These are phyloP conservation scores for Conchocele bisecta DNA, from an alignment of 2,888 invertebrate genomes.

Conservation along the genomic window DNA sequence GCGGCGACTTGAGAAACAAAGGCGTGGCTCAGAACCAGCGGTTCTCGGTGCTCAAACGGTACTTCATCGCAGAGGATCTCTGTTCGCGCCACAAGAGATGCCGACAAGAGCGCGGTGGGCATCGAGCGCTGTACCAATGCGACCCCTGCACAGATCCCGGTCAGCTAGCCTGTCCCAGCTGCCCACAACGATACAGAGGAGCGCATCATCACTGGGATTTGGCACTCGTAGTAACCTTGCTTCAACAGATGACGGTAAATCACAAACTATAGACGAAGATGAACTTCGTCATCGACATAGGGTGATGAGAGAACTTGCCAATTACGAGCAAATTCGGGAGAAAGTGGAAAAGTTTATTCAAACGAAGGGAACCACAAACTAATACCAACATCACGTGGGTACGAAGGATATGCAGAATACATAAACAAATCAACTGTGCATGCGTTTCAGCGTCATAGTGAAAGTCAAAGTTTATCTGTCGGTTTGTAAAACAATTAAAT, in stretches of 20 bases:
- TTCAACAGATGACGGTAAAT: slow-evolving; percentile 7
- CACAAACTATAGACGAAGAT: slow-evolving; percentile 61
- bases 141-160: slow-evolving; percentile 1
- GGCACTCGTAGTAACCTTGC: slow-evolving; percentile 13
- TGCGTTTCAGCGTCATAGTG: too few species aligned
- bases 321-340: slow-evolving; percentile 47
- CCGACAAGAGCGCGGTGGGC: background rate
- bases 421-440: too few species aligned
- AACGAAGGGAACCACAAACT: too few species aligned
- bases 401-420: too few species aligned
- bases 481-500: too few species aligned
- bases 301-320: slow-evolving; percentile 50
- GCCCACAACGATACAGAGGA: slow-evolving; percentile 31
- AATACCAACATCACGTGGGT: too few species aligned
- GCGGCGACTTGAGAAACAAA: slow-evolving; percentile 60
- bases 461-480: too few species aligned
- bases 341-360: slow-evolving; percentile 56
- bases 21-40: slow-evolving; percentile 48
- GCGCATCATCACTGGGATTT: slow-evolving; percentile 34
- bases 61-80: slow-evolving; percentile 41
- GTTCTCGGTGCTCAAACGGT: slow-evolving; percentile 24
- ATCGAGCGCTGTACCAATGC: background rate
- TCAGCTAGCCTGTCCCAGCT: slow-evolving; percentile 21
- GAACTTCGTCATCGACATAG: slow-evolving; percentile 54
- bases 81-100: slow-evolving; percentile 1